Conservation (phyloP, 2,113 vertebrate species). For the Columba livia region DNA sequence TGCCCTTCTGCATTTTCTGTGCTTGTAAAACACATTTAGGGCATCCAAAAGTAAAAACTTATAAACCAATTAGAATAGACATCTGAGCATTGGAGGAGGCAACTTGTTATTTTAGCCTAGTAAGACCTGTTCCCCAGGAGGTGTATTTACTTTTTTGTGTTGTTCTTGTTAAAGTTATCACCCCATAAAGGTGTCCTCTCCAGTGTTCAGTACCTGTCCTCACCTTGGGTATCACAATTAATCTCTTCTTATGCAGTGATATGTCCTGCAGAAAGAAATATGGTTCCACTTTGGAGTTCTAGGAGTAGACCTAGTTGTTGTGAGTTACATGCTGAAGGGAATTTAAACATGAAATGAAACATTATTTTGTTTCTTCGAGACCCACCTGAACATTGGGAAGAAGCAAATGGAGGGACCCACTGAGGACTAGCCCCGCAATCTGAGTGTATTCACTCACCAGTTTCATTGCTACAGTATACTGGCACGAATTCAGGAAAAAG, state of each 20-base stretch:
- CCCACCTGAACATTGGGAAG: neutral
- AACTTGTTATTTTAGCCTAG: slow-evolving; percentile 2
- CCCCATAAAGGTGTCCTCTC: neutral
- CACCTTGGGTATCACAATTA: neutral
- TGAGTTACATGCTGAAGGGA: neutral
- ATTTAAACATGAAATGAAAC: neutral
- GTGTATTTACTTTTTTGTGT: neutral
- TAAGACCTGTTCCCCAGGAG: neutral
- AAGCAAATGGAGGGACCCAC: neutral
- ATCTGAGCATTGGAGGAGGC: neutral
- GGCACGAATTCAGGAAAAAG: neutral
- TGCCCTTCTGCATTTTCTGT: neutral
- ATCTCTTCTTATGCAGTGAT: neutral
- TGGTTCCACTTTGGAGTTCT: neutral
- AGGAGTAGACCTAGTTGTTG: neutral
- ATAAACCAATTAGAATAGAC: neutral
- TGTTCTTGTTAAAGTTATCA: neutral
- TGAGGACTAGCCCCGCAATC: neutral
- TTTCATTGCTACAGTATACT: neutral
- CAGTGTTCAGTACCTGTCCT: neutral
- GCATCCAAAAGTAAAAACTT: neutral
- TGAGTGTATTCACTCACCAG: neutral
- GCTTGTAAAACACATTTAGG: neutral
- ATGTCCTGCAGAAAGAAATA: neutral
- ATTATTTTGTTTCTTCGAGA: neutral